Evolutionary conservation across 2,113 vertebrate species (phyloP).

Genomic region (Meles meles): DNA sequence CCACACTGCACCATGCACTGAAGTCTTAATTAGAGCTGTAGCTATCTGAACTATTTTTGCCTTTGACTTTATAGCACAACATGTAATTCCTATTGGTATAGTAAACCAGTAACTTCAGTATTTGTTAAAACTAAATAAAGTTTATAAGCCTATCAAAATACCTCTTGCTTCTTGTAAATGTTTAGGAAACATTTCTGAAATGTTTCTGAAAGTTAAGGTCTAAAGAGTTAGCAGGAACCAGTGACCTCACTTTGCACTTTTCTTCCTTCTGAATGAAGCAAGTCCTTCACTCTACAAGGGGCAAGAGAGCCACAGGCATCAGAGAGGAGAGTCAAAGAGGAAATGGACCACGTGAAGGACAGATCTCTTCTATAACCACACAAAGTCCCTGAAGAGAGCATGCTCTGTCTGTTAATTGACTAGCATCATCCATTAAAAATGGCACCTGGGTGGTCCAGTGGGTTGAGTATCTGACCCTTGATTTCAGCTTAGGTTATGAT

Average conservation of each 20-base stretch:
- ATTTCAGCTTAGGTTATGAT: neutral
- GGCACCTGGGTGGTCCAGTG: neutral
- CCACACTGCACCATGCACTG: slow-evolving; percentile 76
- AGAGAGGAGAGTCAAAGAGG: neutral
- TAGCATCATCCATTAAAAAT: neutral
- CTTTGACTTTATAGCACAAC: slow-evolving; percentile 84
- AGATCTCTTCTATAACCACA: neutral
- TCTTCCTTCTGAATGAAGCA: slow-evolving; percentile 51
- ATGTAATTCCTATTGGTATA: slow-evolving; percentile 83
- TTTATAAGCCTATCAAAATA: slow-evolving; percentile 88
- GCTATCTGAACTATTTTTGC: slow-evolving; percentile 86
- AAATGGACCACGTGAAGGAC: neutral
- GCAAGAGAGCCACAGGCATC: neutral
- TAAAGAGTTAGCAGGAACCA: slow-evolving; percentile 61
- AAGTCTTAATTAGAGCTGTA: slow-evolving; percentile 82
- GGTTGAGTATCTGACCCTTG: neutral
- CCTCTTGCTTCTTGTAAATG: slow-evolving; percentile 83
- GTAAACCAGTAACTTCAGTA: slow-evolving; percentile 85
- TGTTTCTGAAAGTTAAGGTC: slow-evolving; percentile 74
- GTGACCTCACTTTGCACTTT: slow-evolving; percentile 61
- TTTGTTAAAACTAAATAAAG: slow-evolving; percentile 83
- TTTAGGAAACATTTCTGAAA: slow-evolving; percentile 85
- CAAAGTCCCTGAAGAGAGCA: neutral
- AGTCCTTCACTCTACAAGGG: neutral
- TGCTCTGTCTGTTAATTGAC: neutral